Evolutionary conservation across 2,888 invertebrate species (phyloP).

Genomic region (Tenthredo scrophulariae): DNA sequence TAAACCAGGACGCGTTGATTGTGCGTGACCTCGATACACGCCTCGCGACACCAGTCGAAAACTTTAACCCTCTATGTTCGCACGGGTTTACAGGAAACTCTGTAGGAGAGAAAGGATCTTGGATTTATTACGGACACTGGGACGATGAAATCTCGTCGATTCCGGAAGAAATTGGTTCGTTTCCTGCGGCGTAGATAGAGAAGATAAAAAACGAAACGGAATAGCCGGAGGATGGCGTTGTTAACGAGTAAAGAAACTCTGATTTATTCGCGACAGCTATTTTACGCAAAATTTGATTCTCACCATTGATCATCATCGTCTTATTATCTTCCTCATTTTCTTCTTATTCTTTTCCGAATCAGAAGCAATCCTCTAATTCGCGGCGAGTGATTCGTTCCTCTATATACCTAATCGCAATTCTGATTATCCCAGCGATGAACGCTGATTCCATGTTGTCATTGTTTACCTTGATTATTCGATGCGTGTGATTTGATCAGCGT

Average conservation of each 20-base stretch:
- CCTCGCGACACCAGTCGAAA: conserved; percentile 14
- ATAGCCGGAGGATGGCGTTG: conserved; percentile 10
- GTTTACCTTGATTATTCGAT: conserved; percentile 4
- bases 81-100: conserved; percentile 38
- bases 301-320: neutral
- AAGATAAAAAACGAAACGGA: conserved; percentile 3
- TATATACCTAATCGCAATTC: neutral
- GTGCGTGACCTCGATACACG: conserved; percentile 49
- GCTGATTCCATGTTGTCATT: neutral
- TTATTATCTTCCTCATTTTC: neutral
- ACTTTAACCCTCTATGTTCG: neutral
- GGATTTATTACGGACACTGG: conserved; percentile 38
- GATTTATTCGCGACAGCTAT: neutral
- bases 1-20: conserved; percentile 46
- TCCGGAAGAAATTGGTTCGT: conserved; percentile 45
- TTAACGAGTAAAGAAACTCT: neutral
- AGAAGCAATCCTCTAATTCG: neutral
- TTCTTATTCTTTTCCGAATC: neutral
- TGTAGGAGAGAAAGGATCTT: conserved; percentile 7
- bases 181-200: conserved; percentile 22
- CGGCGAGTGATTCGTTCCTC: neutral
- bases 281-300: neutral
- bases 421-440: neutral
- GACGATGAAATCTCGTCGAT: conserved; percentile 39
- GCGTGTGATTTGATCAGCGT: conserved; percentile 22